Conservation (phyloP, 1,140 invertebrate species). For the Magallana gigas region DNA sequence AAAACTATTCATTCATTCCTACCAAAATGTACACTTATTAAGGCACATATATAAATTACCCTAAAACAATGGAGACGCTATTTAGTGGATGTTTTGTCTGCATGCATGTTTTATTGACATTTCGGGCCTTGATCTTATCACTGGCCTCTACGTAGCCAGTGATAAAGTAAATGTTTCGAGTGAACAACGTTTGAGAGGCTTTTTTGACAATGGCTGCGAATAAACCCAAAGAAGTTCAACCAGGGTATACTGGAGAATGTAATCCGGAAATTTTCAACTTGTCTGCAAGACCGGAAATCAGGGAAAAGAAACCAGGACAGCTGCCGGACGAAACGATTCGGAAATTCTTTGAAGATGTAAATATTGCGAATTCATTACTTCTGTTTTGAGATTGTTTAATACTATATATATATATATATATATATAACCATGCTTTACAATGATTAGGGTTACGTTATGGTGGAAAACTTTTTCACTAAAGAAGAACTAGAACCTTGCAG, state of each 20-base stretch:
- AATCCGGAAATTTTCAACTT: constrained; percentile 62
- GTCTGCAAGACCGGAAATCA: constrained; percentile 62
- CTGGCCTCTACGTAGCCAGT: too few relatives aligned
- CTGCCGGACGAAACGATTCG: constrained; percentile 64
- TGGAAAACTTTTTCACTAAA: constrained; percentile 69
- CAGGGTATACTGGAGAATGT: constrained; percentile 50
- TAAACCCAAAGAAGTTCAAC: not conserved
- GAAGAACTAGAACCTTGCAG: constrained; percentile 70
- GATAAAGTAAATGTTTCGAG: too few relatives aligned
- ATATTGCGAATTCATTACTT: not conserved
- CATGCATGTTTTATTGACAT: too few relatives aligned
- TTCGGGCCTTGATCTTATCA: too few relatives aligned
- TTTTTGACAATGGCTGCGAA: not conserved
- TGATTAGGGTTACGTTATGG: constrained; percentile 68
- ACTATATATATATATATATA: not conserved
- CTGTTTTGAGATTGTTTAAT: not conserved
- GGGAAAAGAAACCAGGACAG: constrained; percentile 70
- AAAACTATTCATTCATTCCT: too few relatives aligned
- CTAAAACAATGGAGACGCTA: too few relatives aligned
- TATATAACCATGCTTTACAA: too few relatives aligned
- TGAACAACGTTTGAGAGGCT: too few relatives aligned
- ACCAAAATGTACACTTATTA: too few relatives aligned
- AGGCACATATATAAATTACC: too few relatives aligned
- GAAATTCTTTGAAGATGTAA: constrained; percentile 75
- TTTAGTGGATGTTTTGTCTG: too few relatives aligned